phyloP scores from a whole-genome alignment of 2,113 vertebrate species.

The Craseonycteris thonglongyai region DNA sequence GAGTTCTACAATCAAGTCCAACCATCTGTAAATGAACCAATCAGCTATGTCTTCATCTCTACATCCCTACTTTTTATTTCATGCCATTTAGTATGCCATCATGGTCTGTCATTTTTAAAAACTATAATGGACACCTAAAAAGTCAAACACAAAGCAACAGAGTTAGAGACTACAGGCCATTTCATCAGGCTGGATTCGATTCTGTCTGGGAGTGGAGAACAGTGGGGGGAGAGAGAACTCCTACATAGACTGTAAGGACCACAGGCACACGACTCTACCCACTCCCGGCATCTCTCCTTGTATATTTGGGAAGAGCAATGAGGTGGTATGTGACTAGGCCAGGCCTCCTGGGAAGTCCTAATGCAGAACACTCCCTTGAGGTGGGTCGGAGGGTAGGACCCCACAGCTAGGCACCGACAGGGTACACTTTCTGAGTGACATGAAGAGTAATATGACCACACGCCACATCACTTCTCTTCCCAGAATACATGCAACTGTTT shows the following conservation, averaged over 20 bases:
- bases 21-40: not conserved
- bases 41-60: not conserved
- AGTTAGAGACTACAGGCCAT: not conserved
- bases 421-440: not conserved
- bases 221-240: not conserved
- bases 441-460: accelerated
- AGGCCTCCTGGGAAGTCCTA: not conserved
- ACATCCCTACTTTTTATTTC: not conserved
- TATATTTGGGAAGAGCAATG: no score
- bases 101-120: not conserved
- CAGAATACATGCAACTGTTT: not conserved
- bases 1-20: not conserved
- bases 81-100: not conserved
- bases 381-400: not conserved
- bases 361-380: not conserved
- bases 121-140: not conserved
- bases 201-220: not conserved
- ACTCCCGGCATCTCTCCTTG: no score
- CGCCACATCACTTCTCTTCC: not conserved
- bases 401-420: no score
- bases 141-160: not conserved
- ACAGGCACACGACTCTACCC: no score
- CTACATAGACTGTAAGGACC: not conserved
- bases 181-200: not conserved
- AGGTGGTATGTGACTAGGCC: not conserved